Conservation (phyloP, 2,797 vertebrate species). For the Pseudopleuronectes americanus region DNA sequence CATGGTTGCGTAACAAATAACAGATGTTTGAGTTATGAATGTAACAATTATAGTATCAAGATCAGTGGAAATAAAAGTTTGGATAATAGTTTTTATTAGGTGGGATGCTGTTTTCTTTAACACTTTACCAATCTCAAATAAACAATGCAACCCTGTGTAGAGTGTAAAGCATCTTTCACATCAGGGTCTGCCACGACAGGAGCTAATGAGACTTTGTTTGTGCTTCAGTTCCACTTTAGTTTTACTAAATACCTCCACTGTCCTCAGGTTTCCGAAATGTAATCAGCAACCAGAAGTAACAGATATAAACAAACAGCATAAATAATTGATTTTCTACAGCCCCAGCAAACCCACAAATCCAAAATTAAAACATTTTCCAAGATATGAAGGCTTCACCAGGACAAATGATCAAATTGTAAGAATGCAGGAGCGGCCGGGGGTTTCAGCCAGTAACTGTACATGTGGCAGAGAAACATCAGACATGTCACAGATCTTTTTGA, state of each 20-base stretch:
- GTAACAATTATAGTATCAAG: not conserved
- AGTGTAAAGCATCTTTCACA: constrained; percentile 25
- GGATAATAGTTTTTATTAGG: not conserved
- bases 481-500: not conserved
- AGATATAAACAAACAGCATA: constrained; percentile 27
- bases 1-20: too few species aligned
- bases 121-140: not conserved
- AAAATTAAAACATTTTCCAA: constrained; percentile 12
- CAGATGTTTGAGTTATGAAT: not conserved
- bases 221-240: constrained; percentile 21
- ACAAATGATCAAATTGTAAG: not conserved
- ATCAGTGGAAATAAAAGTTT: not conserved
- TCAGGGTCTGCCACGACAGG: not conserved
- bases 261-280: constrained; percentile 29
- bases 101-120: not conserved
- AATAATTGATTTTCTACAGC: constrained; percentile 34
- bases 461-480: not conserved
- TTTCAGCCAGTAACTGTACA: not conserved
- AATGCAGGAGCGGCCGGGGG: not conserved
- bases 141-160: not conserved
- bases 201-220: constrained; percentile 43
- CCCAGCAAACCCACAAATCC: constrained; percentile 4
- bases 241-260: constrained; percentile 28
- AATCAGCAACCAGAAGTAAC: constrained; percentile 31
- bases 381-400: not conserved